Evolutionary conservation across 2,113 vertebrate species (phyloP), one percentile per base, ranked within the genome.

Genomic region (Rana temporaria): DNA sequence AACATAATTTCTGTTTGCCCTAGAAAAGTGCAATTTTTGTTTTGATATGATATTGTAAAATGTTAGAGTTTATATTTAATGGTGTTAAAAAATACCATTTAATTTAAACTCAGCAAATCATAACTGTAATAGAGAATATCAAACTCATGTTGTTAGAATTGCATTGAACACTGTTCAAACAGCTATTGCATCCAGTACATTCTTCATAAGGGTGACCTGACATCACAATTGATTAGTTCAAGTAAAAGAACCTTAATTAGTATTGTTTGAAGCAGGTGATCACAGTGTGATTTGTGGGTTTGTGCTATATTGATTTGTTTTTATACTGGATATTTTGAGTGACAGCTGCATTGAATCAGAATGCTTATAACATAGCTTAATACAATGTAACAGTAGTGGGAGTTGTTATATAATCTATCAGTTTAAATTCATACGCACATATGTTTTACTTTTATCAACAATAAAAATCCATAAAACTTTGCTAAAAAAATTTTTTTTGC

Each of bases 221-320:
- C 72, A 75, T 75, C 71, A 34, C 56, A 42, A 75, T 75, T 17
- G 72, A 75, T 75, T 75, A 22, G 60, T 62, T 75, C n/a, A 42
- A 22, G 72, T 60, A 75, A 57, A 75, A 75, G 56, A 38, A 60
- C 56, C 56, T 60, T 75, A 75, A 75, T 75, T 75, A 75, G 72
- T 60, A 75, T 62, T 75, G 72, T 62, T 38, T 62, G 56, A 62
- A 62, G 56, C 72, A 7, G 14, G n/a, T 62, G 71, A 74, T 74
- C 71, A 74, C 56, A 74, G 26, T 20, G 71, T 32, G 38, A 74
- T 74, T 55, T 74, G 71, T 30, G 71, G 53, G 59, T 60, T 60
- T 56, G 26, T 60, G 19, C 32, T 34, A 22, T 75, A 75, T 75
- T 57, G 72, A 75, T 62, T 62, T 38, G 56, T 60, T 42, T 60